These are phyloP conservation scores for Poecilobothrus nobilitatus DNA, from an alignment of 2,888 invertebrate genomes.

Conservation along the genomic window DNA sequence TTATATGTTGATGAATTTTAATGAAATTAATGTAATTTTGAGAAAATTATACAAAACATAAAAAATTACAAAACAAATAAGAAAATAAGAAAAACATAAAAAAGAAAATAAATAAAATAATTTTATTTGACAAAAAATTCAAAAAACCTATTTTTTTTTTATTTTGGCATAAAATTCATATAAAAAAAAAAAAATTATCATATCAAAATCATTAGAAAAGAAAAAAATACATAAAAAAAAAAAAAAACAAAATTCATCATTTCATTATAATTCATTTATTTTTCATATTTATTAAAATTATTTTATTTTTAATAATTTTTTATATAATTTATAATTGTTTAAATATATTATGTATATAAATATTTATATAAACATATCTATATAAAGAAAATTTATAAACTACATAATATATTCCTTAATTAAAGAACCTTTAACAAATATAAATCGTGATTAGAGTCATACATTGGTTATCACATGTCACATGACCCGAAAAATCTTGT, in stretches of 20 bases:
- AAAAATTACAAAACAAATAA: not conserved
- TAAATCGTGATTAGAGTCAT: too few relatives aligned
- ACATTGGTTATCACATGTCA: too few relatives aligned
- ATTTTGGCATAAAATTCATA: not conserved
- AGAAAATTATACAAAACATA: not conserved
- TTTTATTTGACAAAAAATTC: too few relatives aligned
- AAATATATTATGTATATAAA: too few relatives aligned
- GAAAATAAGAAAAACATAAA: not conserved
- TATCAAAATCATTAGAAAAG: not conserved
- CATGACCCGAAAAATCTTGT: too few relatives aligned
- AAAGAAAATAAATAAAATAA: not conserved
- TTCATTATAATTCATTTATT: not conserved
- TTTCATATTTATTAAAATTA: not conserved
- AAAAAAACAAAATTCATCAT: not conserved
- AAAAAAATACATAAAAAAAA: not conserved
- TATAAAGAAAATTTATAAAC: too few relatives aligned
- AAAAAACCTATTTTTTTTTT: not conserved
- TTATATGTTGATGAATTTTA: not conserved
- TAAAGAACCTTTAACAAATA: too few relatives aligned
- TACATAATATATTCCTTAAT: too few relatives aligned
- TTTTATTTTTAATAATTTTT: too few relatives aligned
- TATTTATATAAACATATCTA: too few relatives aligned
- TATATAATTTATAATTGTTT: too few relatives aligned
- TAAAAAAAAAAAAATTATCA: not conserved
- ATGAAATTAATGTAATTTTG: slow-evolving; percentile 6